phyloP scores from a whole-genome alignment of 2,113 vertebrate species.

The Aepyceros melampus region DNA sequence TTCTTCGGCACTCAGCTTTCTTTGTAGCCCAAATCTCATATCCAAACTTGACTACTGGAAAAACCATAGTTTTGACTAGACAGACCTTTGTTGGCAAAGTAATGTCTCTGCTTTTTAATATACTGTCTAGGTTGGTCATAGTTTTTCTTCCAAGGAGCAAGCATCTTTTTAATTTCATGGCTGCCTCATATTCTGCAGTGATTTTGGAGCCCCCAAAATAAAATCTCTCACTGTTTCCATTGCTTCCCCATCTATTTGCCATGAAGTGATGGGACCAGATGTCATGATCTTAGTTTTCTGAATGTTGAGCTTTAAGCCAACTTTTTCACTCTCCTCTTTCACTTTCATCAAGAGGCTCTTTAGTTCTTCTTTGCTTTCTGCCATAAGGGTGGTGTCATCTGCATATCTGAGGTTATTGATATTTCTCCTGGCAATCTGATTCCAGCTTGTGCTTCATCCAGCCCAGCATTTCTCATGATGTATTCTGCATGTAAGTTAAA shows the following conservation, averaged over 20 bases:
- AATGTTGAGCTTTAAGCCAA: neutral
- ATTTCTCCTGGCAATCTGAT: neutral
- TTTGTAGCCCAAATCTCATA: neutral
- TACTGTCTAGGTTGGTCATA: neutral
- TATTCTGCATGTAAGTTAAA: neutral
- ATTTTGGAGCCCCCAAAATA: neutral
- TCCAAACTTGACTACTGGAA: neutral
- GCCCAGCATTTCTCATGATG: neutral
- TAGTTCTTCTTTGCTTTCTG: neutral
- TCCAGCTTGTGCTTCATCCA: neutral
- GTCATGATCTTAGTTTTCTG: neutral
- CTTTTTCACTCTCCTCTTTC: neutral
- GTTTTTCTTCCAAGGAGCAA: neutral
- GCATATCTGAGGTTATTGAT: neutral
- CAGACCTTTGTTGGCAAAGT: rapidly evolving
- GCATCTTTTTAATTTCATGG: neutral
- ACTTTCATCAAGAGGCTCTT: neutral
- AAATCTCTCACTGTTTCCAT: neutral
- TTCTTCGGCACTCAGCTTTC: neutral
- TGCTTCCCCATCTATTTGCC: neutral
- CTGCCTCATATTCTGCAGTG: neutral
- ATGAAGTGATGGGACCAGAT: neutral
- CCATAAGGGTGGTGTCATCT: neutral
- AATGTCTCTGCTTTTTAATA: neutral
- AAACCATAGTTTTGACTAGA: neutral